phyloP scores from a whole-genome alignment of 2,113 vertebrate species.

The Nothocercus nigrocapillus region DNA sequence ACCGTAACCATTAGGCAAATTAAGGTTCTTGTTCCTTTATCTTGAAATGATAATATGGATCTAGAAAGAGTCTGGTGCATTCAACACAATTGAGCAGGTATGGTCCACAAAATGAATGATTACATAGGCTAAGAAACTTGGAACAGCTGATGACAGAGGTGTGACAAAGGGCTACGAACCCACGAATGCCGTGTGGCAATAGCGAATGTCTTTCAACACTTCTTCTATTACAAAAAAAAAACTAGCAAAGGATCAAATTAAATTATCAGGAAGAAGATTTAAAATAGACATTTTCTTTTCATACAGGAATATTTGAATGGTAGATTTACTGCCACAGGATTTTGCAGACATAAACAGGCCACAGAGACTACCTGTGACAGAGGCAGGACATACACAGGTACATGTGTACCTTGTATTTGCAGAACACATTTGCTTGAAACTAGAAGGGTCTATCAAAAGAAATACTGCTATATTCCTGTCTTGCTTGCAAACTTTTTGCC shows the following conservation, averaged over 20 bases:
- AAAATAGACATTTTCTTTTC: neutral
- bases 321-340: neutral
- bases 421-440: neutral
- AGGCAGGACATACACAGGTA: neutral
- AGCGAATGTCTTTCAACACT: neutral
- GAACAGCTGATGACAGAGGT: neutral
- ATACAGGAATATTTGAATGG: neutral
- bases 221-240: neutral
- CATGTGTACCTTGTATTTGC: neutral
- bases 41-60: neutral
- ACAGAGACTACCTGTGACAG: neutral
- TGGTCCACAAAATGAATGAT: neutral
- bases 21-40: neutral
- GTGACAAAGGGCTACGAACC: neutral
- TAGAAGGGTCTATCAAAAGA: neutral
- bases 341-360: neutral
- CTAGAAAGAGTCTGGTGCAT: neutral
- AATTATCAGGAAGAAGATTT: neutral
- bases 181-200: neutral
- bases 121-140: neutral
- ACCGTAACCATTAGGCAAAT: neutral
- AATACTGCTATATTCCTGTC: neutral
- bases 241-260: neutral
- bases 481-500: neutral
- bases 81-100: neutral